These are phyloP conservation scores for Dynastes grantii DNA, from an alignment of 2,888 invertebrate genomes.

Conservation along the genomic window DNA sequence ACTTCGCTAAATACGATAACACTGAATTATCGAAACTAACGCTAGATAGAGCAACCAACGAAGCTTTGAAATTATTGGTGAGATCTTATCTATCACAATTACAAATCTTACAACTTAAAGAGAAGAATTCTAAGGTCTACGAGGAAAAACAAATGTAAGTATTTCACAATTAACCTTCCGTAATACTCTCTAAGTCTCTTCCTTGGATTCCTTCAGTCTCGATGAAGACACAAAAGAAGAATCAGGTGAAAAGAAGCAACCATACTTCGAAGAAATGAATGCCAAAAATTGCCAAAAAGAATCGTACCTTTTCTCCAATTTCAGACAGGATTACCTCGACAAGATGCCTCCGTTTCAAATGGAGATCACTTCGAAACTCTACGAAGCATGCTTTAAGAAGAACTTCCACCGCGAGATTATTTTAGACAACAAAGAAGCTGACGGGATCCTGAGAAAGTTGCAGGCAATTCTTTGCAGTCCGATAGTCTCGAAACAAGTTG, in stretches of 20 bases:
- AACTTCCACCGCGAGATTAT: slow-evolving; percentile 47
- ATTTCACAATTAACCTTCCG: too few species aligned
- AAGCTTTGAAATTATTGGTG: slow-evolving; percentile 76
- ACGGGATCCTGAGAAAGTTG: slow-evolving; percentile 67
- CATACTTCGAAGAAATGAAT: slow-evolving; percentile 56
- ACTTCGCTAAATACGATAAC: slow-evolving; percentile 65
- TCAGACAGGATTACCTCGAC: slow-evolving; percentile 71
- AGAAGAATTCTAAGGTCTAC: slow-evolving; percentile 52
- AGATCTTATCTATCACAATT: slow-evolving; percentile 74
- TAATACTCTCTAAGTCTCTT: too few species aligned
- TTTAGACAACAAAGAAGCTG: slow-evolving; percentile 61
- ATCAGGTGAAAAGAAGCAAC: slow-evolving; percentile 60
- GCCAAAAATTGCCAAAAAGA: slow-evolving; percentile 61
- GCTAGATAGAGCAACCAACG: slow-evolving; percentile 70
- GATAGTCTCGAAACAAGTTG: slow-evolving; percentile 72
- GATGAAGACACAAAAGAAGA: slow-evolving; percentile 60
- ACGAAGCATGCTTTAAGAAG: slow-evolving; percentile 57
- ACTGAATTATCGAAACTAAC: slow-evolving; percentile 65
- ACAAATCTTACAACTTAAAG: slow-evolving; percentile 66
- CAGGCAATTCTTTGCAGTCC: slow-evolving; percentile 76
- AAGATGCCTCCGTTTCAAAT: slow-evolving; percentile 72
- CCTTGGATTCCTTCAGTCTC: not conserved
- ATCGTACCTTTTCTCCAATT: slow-evolving; percentile 69
- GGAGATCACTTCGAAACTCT: slow-evolving; percentile 66
- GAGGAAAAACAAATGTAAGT: slow-evolving; percentile 9